These are phyloP conservation scores for Callinectes sapidus DNA, from an alignment of 2,888 invertebrate genomes.

Conservation along the genomic window DNA sequence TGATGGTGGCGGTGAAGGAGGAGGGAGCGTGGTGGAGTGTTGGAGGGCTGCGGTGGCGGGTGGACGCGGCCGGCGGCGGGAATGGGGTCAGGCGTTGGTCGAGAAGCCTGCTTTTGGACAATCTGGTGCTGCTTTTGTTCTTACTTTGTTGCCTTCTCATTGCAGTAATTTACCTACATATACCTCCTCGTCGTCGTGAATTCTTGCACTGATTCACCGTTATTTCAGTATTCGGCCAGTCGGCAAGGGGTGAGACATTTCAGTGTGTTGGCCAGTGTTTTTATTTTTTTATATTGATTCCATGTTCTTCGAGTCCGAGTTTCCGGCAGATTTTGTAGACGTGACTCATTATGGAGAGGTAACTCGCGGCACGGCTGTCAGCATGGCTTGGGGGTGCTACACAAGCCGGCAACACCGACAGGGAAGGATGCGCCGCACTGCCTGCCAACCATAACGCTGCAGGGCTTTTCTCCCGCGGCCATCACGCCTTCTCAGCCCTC, in stretches of 20 bases:
- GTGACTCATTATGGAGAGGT: neutral
- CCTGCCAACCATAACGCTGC: neutral
- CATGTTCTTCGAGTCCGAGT: neutral
- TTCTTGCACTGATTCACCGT: neutral
- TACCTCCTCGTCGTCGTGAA: neutral
- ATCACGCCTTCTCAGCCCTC: neutral
- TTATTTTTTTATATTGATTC: neutral
- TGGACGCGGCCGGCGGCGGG: constrained; percentile 21
- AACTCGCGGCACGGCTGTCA: neutral
- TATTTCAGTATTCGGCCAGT: neutral
- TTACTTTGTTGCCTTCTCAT: neutral
- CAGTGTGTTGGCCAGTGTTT: neutral
- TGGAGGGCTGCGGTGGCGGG: neutral
- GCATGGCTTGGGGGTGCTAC: neutral
- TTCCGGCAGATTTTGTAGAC: neutral
- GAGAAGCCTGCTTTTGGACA: constrained; percentile 3
- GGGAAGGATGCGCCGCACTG: neutral
- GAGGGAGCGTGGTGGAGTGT: neutral
- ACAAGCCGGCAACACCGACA: neutral
- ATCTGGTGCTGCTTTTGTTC: neutral
- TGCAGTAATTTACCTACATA: neutral
- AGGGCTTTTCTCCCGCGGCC: neutral
- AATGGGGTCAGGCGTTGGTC: constrained; percentile 26
- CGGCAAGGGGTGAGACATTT: neutral
- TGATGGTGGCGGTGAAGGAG: neutral